These are phyloP conservation scores for Aphidius colemani DNA, from an alignment of 2,888 invertebrate species.

Conservation along the genomic window DNA sequence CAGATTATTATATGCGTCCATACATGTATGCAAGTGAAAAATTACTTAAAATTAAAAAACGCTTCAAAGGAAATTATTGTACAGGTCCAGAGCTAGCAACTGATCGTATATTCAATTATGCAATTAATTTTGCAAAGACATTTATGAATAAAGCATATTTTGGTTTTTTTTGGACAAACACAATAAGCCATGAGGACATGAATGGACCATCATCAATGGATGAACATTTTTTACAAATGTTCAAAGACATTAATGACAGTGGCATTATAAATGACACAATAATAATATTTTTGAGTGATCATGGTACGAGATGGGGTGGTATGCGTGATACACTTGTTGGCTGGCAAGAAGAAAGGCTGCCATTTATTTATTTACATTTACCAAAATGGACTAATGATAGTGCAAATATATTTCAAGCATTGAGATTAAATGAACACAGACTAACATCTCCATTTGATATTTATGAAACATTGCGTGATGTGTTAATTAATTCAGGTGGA, in stretches of 20 bases:
- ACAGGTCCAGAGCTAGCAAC: conserved; percentile 68
- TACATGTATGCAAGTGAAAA: conserved; percentile 73
- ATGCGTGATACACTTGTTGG: conserved; percentile 71
- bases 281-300: conserved; percentile 77
- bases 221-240: conserved; percentile 64
- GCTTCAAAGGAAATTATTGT: conserved; percentile 65
- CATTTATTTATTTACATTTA: conserved; percentile 73
- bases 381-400: conserved; percentile 68
- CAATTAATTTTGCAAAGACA: conserved; percentile 69
- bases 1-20: conserved; percentile 81
- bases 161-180: conserved; percentile 80
- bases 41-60: conserved; percentile 56
- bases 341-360: conserved; percentile 79
- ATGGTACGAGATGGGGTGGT: conserved; percentile 79
- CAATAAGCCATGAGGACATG: conserved; percentile 74
- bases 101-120: conserved; percentile 73
- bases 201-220: conserved; percentile 74
- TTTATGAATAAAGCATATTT: conserved; percentile 70
- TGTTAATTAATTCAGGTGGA: conserved; percentile 64
- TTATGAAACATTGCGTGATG: conserved; percentile 72
- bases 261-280: conserved; percentile 70
- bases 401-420: conserved; percentile 64
- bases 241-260: conserved; percentile 65
- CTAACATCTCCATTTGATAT: conserved; percentile 78
- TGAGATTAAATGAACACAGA: conserved; percentile 68